Base-by-base conservation (phyloP, 2,797 vertebrate genomes). In the Astyanax mexicanus region DNA sequence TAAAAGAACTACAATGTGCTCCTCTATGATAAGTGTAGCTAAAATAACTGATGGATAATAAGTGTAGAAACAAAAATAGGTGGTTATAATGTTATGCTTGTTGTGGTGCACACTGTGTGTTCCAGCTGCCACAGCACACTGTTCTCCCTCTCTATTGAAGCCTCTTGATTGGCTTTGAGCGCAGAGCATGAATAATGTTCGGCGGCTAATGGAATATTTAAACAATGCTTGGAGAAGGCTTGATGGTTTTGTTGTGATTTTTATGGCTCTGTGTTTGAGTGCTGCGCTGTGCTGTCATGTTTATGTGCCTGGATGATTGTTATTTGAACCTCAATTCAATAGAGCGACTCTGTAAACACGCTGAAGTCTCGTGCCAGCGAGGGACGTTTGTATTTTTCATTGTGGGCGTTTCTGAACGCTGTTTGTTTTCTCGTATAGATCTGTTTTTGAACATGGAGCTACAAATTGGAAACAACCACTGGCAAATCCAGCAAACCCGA, bases 391-490 rank as follows among this genome's bases (percentile, higher is more conserved):
- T n/a, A 13, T 29, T 19, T 21, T 38, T 68, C 23, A 19, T 23
- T 54, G 55, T 13, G 44, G 70, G 49, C 42, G 66, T 38, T 49
- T 68, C 72, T 37, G 78, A 80, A 58, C n/a, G 74, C 79, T 70
- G 74, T 79, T 77, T 72, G 61, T 72, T 75, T 78, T 72, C 70
- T 75, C 55, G 75, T 69, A 79, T 77, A 74, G 47, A 17, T 69
- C 45, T 75, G 71, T 76, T 79, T n/a, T 79, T 83, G 65, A 84
- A 79, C 65, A 13, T 49, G 32, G 58, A 60, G 54, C 72, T 66
- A 81, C 79, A 80, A 80, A 83, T 83, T 78, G 61, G 54, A 77
- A 77, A 66, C 77, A 75, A 77, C 42, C 69, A 73, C 51, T 64
- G 75, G 71, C 45, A 75, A 79, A 83, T 81, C 21, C 19, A 66